Evolutionary conservation across 2,797 vertebrate species (phyloP), one percentile per base, ranked within the genome.

Genomic region (Paedocypris micromegethes): DNA sequence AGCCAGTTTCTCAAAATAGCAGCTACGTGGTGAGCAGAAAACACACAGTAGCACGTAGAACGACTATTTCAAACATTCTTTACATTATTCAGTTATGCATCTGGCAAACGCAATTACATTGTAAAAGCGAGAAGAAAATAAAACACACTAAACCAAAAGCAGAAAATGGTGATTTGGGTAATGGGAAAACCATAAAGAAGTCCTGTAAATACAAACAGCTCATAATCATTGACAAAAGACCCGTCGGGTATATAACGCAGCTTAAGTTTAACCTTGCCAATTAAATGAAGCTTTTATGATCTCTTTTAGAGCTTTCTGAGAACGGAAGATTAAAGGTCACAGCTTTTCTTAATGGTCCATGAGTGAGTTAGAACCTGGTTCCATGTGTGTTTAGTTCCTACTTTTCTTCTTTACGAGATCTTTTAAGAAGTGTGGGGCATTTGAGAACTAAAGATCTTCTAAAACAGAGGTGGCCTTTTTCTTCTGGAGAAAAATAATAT

Each of bases 381-480:
- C 55, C 8, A 43, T 39, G 50, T 64, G 41, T 66, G 23, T 54
- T 43, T 23, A 6, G 9, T 47, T 52, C 42, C 48, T 38, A 39
- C 37, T 41, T 47, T 64, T 68, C 59, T 66, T 70, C 43, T 61
- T 60, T 5, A 60, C 46, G 58, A 61, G 38, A 67, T 57, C 46
- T 43, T 56, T 69, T 51, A 6, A 58, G 54, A 8, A 64, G 58
- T 59, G n/a, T 0, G 6, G 50, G 61, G 62, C 52, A 69, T 72
- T 77, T 59, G 58, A 51, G 58, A 61, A 42, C 65, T 53, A 57
- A 46, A 39, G 53, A 66, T 77, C 60, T 66, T 66, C 58, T 53
- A 52, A 70, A 23, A 42, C 59, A 69, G 66, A 72, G 62, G 61
- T 68, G 54, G 69, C 62, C 72, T 59, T 54, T 8, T 50, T 23